These are phyloP conservation scores for Dicyrtomina minuta DNA, from an alignment of 2,888 invertebrate genomes.

Conservation along the genomic window DNA sequence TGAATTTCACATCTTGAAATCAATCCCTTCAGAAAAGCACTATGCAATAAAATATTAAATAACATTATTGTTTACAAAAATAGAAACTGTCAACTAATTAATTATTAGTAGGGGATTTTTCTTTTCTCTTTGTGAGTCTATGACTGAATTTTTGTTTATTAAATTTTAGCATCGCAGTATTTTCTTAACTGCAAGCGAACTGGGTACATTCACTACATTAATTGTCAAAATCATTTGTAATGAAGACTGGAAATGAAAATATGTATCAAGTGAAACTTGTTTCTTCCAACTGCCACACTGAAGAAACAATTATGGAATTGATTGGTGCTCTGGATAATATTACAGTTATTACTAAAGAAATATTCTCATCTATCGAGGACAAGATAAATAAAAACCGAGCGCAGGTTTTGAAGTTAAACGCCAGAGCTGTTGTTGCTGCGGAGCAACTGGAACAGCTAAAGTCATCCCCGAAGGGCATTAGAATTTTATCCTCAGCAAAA, in stretches of 20 bases:
- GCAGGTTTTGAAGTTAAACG: slow-evolving; percentile 32
- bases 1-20: no score
- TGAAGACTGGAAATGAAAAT: slow-evolving; percentile 48
- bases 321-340: slow-evolving; percentile 48
- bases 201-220: no score
- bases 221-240: no score
- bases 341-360: slow-evolving; percentile 43
- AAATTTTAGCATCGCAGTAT: no score
- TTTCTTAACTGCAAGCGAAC: no score
- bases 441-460: slow-evolving; percentile 42
- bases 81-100: no score
- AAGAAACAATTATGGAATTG: slow-evolving; percentile 51
- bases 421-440: slow-evolving; percentile 37
- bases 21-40: no score
- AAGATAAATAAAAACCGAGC: slow-evolving; percentile 41
- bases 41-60: no score
- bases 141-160: no score
- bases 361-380: slow-evolving; percentile 45
- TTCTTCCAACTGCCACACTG: slow-evolving; percentile 45
- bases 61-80: no score
- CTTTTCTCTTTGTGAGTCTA: no score
- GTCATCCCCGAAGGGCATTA: slow-evolving; percentile 45
- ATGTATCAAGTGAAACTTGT: slow-evolving; percentile 46
- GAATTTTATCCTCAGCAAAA: slow-evolving; percentile 51
- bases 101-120: no score